phyloP scores from a whole-genome alignment of 35 echinoderm and acorn worm genomes.

The Strongylocentrotus purpuratus region DNA sequence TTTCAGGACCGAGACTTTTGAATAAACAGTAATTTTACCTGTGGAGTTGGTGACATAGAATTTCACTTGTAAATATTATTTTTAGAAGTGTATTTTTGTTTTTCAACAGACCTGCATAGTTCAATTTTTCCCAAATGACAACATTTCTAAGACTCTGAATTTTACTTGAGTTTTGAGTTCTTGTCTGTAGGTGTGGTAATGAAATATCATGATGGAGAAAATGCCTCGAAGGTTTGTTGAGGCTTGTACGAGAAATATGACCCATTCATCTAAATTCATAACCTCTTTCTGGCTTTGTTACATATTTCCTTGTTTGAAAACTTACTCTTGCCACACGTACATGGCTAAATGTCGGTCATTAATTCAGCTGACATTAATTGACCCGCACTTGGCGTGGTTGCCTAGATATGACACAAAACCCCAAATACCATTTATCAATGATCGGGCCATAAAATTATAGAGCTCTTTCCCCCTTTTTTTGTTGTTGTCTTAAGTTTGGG shows the following conservation, averaged over 20 bases:
- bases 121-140: neutral
- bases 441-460: slow-evolving; percentile 34
- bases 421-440: slow-evolving; percentile 46
- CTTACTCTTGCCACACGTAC: slow-evolving; percentile 16
- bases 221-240: neutral
- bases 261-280: slow-evolving; percentile 4
- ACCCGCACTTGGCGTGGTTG: slow-evolving; percentile 35
- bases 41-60: slow-evolving; percentile 16
- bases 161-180: neutral
- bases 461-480: neutral
- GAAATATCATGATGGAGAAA: neutral
- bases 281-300: neutral
- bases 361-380: slow-evolving; percentile 48
- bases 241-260: neutral
- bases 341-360: slow-evolving; percentile 1
- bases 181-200: neutral
- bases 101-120: neutral
- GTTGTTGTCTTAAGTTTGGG: neutral
- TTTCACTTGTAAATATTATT: neutral
- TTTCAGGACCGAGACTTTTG: slow-evolving; percentile 36
- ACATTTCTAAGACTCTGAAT: neutral
- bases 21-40: slow-evolving; percentile 40
- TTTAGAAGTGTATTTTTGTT: neutral
- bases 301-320: neutral
- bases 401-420: slow-evolving; percentile 50